Conservation (phyloP, 2,113 vertebrate species). For the Platichthys flesus region DNA sequence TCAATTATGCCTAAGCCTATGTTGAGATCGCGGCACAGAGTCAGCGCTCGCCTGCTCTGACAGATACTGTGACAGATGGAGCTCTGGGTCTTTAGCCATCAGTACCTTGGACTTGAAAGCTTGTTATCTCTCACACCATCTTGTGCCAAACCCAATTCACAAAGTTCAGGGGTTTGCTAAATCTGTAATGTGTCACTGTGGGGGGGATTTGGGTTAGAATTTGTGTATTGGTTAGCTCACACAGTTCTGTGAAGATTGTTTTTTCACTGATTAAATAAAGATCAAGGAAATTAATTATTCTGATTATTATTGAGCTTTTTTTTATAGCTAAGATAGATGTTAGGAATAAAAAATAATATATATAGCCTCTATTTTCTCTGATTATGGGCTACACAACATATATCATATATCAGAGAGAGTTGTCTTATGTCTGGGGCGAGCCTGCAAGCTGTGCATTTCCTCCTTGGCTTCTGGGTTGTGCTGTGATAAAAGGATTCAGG, state of each 20-base stretch:
- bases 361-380: slow-evolving; percentile 10
- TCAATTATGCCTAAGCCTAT: slow-evolving; percentile 31
- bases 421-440: slow-evolving; percentile 43
- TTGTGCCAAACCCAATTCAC: slow-evolving; percentile 42
- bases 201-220: not conserved
- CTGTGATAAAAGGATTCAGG: slow-evolving; percentile 67
- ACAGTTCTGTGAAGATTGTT: too few relatives aligned
- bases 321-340: too few relatives aligned
- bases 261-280: too few relatives aligned
- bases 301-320: too few relatives aligned
- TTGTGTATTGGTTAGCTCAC: not conserved
- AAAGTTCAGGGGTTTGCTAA: slow-evolving; percentile 27
- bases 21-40: slow-evolving; percentile 44
- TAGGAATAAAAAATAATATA: not conserved
- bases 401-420: slow-evolving; percentile 23
- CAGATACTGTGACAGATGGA: slow-evolving; percentile 71
- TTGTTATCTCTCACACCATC: slow-evolving; percentile 55
- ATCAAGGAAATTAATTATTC: too few relatives aligned
- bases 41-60: slow-evolving; percentile 43
- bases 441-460: slow-evolving; percentile 64
- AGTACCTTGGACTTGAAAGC: slow-evolving; percentile 69
- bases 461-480: slow-evolving; percentile 52
- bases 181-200: slow-evolving; percentile 21
- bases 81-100: slow-evolving; percentile 64
- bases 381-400: slow-evolving; percentile 29